A percentile compares a stretch with the other conserved stretches of the same genome.
Conservation (phyloP, 2,888 invertebrate species). For the Bombylius major region DNA sequence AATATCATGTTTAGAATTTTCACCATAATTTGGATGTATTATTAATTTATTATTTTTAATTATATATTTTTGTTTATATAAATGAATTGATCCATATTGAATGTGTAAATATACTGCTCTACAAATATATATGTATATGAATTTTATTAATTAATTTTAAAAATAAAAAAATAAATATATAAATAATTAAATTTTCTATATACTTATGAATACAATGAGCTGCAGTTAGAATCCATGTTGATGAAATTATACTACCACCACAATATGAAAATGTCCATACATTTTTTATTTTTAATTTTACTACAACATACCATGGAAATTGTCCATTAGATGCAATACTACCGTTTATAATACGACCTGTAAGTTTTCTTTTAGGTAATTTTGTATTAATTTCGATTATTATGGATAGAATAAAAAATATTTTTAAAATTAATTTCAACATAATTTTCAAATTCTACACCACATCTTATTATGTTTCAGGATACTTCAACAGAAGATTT, state of each 20-base stretch:
- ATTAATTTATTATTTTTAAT: background rate
- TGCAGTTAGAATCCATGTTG: background rate
- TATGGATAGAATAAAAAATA: too few species aligned
- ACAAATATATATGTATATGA: background rate
- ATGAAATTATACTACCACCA: background rate
- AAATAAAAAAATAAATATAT: too few species aligned
- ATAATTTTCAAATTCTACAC: too few species aligned
- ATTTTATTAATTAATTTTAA: background rate
- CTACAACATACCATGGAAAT: background rate
- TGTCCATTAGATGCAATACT: too few species aligned
- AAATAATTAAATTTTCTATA: background rate
- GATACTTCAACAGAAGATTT: too few species aligned
- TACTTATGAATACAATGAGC: background rate
- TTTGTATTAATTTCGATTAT: too few species aligned
- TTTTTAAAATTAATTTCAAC: too few species aligned
- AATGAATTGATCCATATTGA: background rate
- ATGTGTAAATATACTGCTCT: background rate
- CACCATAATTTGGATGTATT: background rate
- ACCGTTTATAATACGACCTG: too few species aligned
- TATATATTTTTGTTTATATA: background rate
- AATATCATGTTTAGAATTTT: background rate
- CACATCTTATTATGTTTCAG: too few species aligned
- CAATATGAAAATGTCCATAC: background rate
- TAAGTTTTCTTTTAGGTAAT: too few species aligned
- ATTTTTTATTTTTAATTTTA: background rate